These are phyloP conservation scores for Colistium nudipinnis DNA, from an alignment of 2,113 vertebrate species.

Conservation along the genomic window DNA sequence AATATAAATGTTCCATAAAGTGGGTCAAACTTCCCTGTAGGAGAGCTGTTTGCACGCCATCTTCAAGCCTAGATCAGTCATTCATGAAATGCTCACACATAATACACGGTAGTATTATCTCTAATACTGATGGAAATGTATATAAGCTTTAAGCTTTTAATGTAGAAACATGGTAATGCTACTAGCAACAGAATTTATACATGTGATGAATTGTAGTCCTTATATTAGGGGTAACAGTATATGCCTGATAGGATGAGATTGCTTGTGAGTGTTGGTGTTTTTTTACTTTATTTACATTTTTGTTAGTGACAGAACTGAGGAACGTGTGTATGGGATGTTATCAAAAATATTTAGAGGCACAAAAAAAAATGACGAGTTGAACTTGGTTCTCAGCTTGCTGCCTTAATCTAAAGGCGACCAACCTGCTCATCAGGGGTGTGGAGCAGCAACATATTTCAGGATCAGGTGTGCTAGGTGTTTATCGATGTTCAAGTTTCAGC, in stretches of 20 bases:
- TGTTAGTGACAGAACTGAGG: conserved; percentile 48
- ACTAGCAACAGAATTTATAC: conserved; percentile 76
- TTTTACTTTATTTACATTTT: conserved; percentile 36
- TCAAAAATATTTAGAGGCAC: conserved; percentile 18
- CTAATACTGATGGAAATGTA: conserved; percentile 77
- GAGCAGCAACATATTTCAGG: conserved; percentile 14
- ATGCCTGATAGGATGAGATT: conserved; percentile 77
- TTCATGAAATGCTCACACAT: conserved; percentile 61
- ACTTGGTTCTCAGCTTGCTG: conserved; percentile 35
- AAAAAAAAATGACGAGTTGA: neutral
- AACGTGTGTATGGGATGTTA: conserved; percentile 43
- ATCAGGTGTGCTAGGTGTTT: conserved; percentile 18
- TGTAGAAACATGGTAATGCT: conserved; percentile 77
- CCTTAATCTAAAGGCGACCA: conserved; percentile 49
- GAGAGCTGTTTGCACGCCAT: conserved; percentile 64
- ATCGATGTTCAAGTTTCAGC: conserved; percentile 14
- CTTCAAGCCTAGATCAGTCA: conserved; percentile 48
- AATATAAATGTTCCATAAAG: conserved; percentile 47
- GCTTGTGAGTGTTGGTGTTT: conserved; percentile 67
- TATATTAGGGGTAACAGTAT: conserved; percentile 79
- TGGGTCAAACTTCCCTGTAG: conserved; percentile 54
- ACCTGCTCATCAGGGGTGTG: conserved; percentile 5
- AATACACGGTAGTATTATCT: conserved; percentile 73
- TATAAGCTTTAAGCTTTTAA: conserved; percentile 80
- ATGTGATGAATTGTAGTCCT: conserved; percentile 77